Conservation (phyloP, 2,113 vertebrate species). For the Pavo muticus region DNA sequence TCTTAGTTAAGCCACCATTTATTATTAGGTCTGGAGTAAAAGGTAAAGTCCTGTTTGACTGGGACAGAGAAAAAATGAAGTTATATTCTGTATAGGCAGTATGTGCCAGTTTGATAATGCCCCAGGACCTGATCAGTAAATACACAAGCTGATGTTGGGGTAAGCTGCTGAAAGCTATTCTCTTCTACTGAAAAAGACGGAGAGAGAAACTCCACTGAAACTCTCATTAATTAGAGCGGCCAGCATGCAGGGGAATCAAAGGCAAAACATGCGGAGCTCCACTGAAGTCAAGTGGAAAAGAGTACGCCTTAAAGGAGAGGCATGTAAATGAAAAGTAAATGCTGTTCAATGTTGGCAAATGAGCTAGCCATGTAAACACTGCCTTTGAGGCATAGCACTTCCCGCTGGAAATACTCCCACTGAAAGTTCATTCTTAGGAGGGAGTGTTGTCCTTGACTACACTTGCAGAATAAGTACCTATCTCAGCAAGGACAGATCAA, state of each 20-base stretch:
- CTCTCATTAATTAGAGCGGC: conserved; percentile 34
- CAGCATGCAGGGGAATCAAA: conserved; percentile 48
- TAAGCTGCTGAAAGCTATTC: not conserved
- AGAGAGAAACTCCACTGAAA: conserved; percentile 19
- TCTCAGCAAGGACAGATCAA: not conserved
- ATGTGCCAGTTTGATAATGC: not conserved
- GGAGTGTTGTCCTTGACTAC: not conserved
- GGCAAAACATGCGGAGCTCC: conserved; percentile 31
- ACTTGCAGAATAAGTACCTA: not conserved
- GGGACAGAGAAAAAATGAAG: not conserved
- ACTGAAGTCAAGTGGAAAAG: conserved; percentile 16
- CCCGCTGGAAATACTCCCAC: not conserved
- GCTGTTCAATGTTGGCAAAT: not conserved
- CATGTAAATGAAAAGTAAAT: conserved; percentile 43
- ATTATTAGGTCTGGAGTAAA: not conserved
- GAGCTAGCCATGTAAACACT: conserved; percentile 2
- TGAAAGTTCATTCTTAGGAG: not conserved
- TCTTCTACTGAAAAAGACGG: not conserved
- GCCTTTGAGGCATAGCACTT: not conserved
- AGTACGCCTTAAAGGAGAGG: conserved; percentile 28
- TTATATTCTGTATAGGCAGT: not conserved
- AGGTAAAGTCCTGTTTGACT: not conserved
- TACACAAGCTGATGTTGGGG: not conserved
- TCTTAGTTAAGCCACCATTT: not conserved
- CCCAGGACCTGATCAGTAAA: not conserved